A percentile compares a stretch with the other conserved stretches of the same genome.
phyloP scores from a whole-genome alignment of 2,113 vertebrate genomes.

The Orthonyx spaldingii region DNA sequence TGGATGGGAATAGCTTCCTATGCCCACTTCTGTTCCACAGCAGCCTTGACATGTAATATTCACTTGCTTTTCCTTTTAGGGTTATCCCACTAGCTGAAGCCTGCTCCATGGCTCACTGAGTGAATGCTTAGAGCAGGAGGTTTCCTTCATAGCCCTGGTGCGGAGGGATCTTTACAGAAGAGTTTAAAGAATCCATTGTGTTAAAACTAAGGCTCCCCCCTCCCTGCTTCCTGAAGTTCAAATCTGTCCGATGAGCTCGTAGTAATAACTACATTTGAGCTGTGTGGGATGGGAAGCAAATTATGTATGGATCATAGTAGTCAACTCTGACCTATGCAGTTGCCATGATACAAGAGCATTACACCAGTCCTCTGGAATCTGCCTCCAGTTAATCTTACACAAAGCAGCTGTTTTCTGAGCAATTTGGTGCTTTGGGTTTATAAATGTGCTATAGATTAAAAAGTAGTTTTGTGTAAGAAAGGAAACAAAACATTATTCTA shows the following conservation, averaged over 20 bases:
- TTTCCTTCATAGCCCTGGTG: neutral
- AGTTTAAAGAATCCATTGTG: conserved; percentile 33
- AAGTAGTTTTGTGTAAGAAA: conserved; percentile 2
- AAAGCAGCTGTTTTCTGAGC: conserved; percentile 50
- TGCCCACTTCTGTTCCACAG: neutral
- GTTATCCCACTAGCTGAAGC: neutral
- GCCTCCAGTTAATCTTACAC: neutral
- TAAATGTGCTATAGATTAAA: conserved; percentile 34
- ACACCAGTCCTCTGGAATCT: conserved; percentile 35
- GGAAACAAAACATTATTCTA: conserved; percentile 18
- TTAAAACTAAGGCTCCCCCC: neutral
- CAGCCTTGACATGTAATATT: neutral
- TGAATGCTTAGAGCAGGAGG: neutral
- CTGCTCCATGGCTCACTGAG: neutral
- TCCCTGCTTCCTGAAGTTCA: neutral
- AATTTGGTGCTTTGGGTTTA: conserved; percentile 19
- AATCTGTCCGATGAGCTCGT: neutral
- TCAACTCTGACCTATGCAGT: conserved; percentile 35
- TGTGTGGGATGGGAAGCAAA: conserved; percentile 26
- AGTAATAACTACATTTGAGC: conserved; percentile 46
- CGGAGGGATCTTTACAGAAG: neutral
- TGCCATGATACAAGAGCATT: conserved; percentile 38
- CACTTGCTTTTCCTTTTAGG: conserved; percentile 34
- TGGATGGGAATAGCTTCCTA: neutral
- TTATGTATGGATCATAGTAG: conserved; percentile 37